Conservation (phyloP, 2,797 vertebrate species). For the Ctenosaura bakeri region DNA sequence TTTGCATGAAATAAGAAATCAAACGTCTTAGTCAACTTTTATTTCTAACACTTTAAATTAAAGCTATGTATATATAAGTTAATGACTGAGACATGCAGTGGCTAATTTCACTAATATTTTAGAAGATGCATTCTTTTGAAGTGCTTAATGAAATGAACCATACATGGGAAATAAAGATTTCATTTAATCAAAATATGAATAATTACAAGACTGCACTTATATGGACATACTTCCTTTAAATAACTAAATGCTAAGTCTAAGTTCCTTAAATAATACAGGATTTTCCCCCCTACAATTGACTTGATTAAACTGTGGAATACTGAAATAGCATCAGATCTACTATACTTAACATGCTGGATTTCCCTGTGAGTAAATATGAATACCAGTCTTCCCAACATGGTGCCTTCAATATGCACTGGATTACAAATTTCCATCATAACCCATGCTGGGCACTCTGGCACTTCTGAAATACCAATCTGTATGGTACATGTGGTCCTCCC, state of each 20-base stretch:
- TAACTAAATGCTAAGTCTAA: background rate
- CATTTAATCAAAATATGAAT: constrained; percentile 52
- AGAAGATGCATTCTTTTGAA: constrained; percentile 28
- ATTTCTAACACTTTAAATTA: constrained; percentile 37
- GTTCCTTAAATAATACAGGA: background rate
- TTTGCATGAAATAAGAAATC: constrained; percentile 21
- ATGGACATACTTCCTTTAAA: background rate
- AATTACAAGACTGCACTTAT: background rate
- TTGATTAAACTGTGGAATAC: background rate
- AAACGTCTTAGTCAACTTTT: constrained; percentile 16
- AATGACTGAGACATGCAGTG: constrained; percentile 35
- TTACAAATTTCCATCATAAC: background rate
- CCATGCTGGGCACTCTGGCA: too few relatives aligned
- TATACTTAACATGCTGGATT: background rate
- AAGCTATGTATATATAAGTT: constrained; percentile 9
- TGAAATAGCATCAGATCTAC: background rate
- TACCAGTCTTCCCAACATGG: too few relatives aligned
- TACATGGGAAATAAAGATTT: constrained; percentile 23
- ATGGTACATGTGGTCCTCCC: too few relatives aligned
- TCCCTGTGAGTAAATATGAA: too few relatives aligned
- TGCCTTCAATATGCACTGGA: too few relatives aligned
- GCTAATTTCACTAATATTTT: constrained; percentile 37
- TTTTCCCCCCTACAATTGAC: background rate
- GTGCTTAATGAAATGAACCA: constrained; percentile 24
- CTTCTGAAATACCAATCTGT: too few relatives aligned